phyloP scores from a whole-genome alignment of 2,888 invertebrate genomes.

The Coenonympha arcania region DNA sequence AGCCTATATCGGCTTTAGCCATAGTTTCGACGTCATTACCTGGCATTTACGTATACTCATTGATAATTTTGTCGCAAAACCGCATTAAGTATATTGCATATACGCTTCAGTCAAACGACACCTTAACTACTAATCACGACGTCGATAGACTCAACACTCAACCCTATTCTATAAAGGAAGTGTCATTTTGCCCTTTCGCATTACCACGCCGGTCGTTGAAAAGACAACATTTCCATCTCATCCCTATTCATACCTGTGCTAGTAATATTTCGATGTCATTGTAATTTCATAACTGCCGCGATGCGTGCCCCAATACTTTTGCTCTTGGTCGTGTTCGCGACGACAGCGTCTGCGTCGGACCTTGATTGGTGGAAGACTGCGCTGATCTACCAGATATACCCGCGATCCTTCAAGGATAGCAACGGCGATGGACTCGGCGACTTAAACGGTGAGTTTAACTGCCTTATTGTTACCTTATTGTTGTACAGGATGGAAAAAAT shows the following conservation, averaged over 20 bases:
- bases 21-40: too few relatives aligned
- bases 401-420: constrained; percentile 83
- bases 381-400: constrained; percentile 84
- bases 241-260: too few relatives aligned
- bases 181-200: background rate
- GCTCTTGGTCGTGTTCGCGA: constrained; percentile 1
- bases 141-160: background rate
- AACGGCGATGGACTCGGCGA: constrained; percentile 84
- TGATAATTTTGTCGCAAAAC: too few relatives aligned
- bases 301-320: constrained; percentile 19
- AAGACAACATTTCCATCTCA: constrained; percentile 4
- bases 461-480: too few relatives aligned
- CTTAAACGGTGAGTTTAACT: constrained; percentile 78
- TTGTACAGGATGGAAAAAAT: too few relatives aligned
- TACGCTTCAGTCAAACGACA: background rate
- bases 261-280: background rate
- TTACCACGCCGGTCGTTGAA: constrained; percentile 1
- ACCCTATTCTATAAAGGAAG: constrained; percentile 17
- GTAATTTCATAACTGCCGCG: background rate
- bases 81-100: background rate
- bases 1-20: too few relatives aligned
- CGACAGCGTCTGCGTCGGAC: constrained; percentile 26
- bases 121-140: background rate
- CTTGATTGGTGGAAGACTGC: constrained; percentile 84
- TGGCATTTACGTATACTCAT: too few relatives aligned